phyloP scores from a whole-genome alignment of 2,113 vertebrate species.

The Eira barbara region DNA sequence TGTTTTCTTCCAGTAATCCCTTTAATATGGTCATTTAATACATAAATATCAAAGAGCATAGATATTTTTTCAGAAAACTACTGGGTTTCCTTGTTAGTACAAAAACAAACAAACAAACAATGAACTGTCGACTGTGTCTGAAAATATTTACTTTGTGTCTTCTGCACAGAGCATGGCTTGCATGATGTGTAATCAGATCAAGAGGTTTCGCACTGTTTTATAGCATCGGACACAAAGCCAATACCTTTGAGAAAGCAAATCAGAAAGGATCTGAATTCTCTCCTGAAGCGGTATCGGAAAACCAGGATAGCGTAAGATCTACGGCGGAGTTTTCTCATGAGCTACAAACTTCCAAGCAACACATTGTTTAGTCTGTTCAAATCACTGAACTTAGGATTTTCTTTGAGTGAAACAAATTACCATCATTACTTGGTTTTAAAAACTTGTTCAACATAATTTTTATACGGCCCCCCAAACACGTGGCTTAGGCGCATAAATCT shows the following conservation, averaged over 20 bases:
- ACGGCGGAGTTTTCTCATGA: neutral
- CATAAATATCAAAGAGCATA: neutral
- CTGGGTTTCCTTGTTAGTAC: neutral
- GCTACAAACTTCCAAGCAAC: neutral
- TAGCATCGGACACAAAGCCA: neutral
- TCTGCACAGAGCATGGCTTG: neutral
- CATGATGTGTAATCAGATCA: neutral
- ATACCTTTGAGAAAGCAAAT: neutral
- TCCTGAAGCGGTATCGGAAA: neutral
- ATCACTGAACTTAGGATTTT: neutral
- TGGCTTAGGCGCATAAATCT: conserved; percentile 58
- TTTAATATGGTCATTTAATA: neutral
- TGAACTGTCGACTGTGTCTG: neutral
- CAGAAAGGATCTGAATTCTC: neutral
- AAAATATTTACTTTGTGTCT: conserved; percentile 21
- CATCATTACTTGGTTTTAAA: conserved; percentile 57
- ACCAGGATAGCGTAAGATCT: neutral
- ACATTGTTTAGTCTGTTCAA: conserved; percentile 18
- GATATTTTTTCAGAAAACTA: neutral
- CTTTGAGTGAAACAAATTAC: conserved; percentile 61
- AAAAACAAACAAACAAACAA: neutral
- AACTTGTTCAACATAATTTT: conserved; percentile 58
- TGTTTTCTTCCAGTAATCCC: neutral
- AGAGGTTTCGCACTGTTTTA: neutral
- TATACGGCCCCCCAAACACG: conserved; percentile 66